A percentile compares a stretch with the other conserved stretches of the same genome.
Evolutionary conservation across 2,113 vertebrate species (phyloP).

Genomic region (Trinectes maculatus): DNA sequence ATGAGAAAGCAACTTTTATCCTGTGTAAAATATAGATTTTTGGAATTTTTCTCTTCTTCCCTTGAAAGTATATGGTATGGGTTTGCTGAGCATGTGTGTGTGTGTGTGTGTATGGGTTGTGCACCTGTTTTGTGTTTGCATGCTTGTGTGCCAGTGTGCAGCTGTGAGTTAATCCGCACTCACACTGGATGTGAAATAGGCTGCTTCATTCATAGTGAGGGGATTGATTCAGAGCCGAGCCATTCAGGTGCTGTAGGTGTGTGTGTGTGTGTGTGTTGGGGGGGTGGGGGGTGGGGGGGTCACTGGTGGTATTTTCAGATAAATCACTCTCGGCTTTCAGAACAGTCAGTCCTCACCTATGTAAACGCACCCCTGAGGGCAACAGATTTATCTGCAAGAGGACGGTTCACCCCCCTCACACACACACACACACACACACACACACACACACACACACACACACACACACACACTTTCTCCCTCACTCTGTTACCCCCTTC

Average conservation of each 20-base stretch:
- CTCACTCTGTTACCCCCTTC: conserved; percentile 55
- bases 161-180: conserved; percentile 30
- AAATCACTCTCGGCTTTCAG: conserved; percentile 79
- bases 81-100: conserved; percentile 9
- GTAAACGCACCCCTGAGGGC: conserved; percentile 83
- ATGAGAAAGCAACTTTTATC: conserved; percentile 50
- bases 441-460: conserved; percentile 25
- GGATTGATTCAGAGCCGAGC: conserved; percentile 60
- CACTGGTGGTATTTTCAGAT: conserved; percentile 77
- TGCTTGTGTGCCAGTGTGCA: conserved; percentile 15
- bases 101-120: background rate
- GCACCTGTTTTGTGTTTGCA: background rate
- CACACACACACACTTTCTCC: background rate
- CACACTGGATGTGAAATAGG: conserved; percentile 25
- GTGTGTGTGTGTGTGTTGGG: conserved; percentile 26
- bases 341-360: conserved; percentile 84
- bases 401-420: conserved; percentile 69
- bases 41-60: background rate
- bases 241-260: conserved; percentile 36
- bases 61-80: conserved; percentile 4
- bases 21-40: conserved; percentile 31
- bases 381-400: conserved; percentile 83
- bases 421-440: conserved; percentile 19
- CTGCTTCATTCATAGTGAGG: conserved; percentile 46
- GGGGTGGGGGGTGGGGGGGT: conserved; percentile 24